Percentiles rank a stretch among this genome's conserved stretches.
Conservation (phyloP, 1,140 invertebrate genomes). For the Cyclargus thomasi region DNA sequence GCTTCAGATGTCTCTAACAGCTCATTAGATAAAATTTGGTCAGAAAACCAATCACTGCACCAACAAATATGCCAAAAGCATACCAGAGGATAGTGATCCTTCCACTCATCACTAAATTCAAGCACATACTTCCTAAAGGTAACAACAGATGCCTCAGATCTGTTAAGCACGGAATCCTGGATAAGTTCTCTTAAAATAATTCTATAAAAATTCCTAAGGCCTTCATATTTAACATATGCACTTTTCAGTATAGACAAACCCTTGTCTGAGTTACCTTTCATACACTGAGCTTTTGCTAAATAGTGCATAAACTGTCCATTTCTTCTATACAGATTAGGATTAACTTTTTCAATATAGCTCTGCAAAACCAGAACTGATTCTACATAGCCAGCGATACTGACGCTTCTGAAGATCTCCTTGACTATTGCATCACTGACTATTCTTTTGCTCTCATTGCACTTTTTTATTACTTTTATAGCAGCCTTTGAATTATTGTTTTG, state of each 20-base stretch:
- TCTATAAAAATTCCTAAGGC: slow-evolving; percentile 52
- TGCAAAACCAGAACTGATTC: slow-evolving; percentile 43
- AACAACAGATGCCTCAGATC: slow-evolving; percentile 60
- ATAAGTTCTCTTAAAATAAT: slow-evolving; percentile 62
- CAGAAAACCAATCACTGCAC: slow-evolving; percentile 65
- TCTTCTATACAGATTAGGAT: slow-evolving; percentile 40
- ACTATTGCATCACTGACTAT: slow-evolving; percentile 38
- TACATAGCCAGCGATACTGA: slow-evolving; percentile 46
- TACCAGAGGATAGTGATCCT: slow-evolving; percentile 57
- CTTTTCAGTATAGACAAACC: slow-evolving; percentile 50
- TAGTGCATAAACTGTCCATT: slow-evolving; percentile 64
- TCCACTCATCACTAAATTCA: slow-evolving; percentile 47
- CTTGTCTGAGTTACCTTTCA: slow-evolving; percentile 63
- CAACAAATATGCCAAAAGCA: slow-evolving; percentile 67
- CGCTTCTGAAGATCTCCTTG: slow-evolving; percentile 50
- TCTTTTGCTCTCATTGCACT: slow-evolving; percentile 39
- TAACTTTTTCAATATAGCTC: slow-evolving; percentile 42
- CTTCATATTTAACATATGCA: slow-evolving; percentile 45
- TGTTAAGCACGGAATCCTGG: slow-evolving; percentile 55
- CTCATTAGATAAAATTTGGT: slow-evolving; percentile 57
- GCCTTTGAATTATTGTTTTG: slow-evolving; percentile 45
- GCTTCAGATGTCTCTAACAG: slow-evolving; percentile 43
- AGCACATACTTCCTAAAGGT: slow-evolving; percentile 62
- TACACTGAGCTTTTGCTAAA: slow-evolving; percentile 58
- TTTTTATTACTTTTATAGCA: slow-evolving; percentile 36